Percentiles rank a stretch among this genome's conserved stretches.
Conservation (phyloP, 2,113 vertebrate species). For the Ceyx melanurus region DNA sequence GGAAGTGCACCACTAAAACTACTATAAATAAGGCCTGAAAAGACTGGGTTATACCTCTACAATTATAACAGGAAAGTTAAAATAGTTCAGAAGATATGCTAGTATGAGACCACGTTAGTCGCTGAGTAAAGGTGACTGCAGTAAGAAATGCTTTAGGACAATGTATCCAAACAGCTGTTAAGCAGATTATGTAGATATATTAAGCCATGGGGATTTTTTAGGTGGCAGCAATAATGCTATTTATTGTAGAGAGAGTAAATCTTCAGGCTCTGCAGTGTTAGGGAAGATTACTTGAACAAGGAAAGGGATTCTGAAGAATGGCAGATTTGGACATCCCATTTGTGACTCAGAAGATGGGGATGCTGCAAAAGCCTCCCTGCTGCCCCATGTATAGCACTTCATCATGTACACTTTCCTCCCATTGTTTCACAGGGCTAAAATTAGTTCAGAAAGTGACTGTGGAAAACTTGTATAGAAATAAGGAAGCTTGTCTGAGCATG, state of each 20-base stretch:
- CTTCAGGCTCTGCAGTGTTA: neutral
- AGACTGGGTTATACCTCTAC: neutral
- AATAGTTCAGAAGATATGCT: neutral
- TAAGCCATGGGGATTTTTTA: neutral
- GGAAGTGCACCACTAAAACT: neutral
- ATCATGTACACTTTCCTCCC: neutral
- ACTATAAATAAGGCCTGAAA: neutral
- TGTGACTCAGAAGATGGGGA: neutral
- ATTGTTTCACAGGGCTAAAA: conserved; percentile 45
- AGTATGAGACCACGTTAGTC: neutral
- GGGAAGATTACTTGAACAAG: neutral
- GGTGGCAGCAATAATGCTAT: neutral
- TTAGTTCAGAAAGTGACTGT: neutral
- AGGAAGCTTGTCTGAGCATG: neutral
- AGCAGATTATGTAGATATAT: neutral
- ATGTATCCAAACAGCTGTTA: accelerated
- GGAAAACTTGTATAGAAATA: neutral
- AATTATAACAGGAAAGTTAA: neutral
- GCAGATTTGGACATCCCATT: neutral
- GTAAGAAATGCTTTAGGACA: neutral
- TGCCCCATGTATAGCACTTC: neutral
- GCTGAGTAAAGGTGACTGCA: neutral
- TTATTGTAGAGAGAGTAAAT: neutral
- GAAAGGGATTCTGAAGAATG: neutral
- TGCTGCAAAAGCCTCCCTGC: neutral